Evolutionary conservation across 1,140 invertebrate genomes (phyloP), one percentile per base, ranked within the genome.

Genomic region (Onthophagus taurus): DNA sequence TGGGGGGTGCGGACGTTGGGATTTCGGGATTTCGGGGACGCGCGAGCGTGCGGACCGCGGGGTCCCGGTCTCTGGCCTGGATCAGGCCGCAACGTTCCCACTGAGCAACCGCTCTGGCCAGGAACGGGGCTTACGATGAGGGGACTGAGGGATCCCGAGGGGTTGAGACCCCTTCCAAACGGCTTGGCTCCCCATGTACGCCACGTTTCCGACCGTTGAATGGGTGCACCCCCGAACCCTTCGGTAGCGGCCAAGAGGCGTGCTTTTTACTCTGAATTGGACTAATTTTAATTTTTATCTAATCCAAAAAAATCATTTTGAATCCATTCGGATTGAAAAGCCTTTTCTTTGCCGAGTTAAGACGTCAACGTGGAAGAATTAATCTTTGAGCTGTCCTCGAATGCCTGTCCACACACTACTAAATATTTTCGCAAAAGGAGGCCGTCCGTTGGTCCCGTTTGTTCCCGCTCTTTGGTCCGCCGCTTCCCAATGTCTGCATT

Each of bases 1-100:
- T 54, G 50, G 56, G 58, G 55, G 60, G 61, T 59, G 61, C 54
- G 57, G 59, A 58, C 55, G 49, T 9, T 37, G 20, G 35, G n/a
- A n/a, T n/a, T 56, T 52, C 52, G 53, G 51, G 51, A 49, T 45
- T 44, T 50, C n/a, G 23, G 44, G 44, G 20, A 42, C 47, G 43
- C 48, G 52, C 52, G 50, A 54, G 58, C 54, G 60, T 59, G 58
- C 60, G 54, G 57, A 58, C 57, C 55, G 49, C 9, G 20, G 20
- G 35, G 19, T 24, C 36, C 38, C 24, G 29, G 38, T 21, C 42
- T 58, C 42, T 58, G 54, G 60, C 57, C 61, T 54, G 53, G 57
- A 59, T 55, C 56, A 59, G 58, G 57, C 61, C 61, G 57, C 61
- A 64, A 64, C 61, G 60, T 64, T 64, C 61, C 61, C 61, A 64